Evolutionary conservation across 2,888 invertebrate genomes (phyloP), one percentile per base, ranked within the genome.

Genomic region (Leptopilina myrica): DNA sequence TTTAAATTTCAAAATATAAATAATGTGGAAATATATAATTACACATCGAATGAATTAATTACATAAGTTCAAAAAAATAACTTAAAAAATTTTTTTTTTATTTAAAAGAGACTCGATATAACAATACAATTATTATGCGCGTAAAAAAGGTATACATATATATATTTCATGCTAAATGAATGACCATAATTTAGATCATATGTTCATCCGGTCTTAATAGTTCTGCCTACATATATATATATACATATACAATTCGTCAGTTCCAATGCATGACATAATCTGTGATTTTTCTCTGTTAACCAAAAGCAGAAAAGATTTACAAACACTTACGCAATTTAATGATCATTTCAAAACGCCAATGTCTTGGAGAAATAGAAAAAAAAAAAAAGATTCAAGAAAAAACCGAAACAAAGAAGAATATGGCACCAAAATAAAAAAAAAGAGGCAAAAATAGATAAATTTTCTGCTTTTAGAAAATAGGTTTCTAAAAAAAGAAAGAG

Each of bases 201-300:
- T 69, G 53, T 56, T 33, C 33, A 69, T 69, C 69, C 53, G 49
- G 69, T 53, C n/a, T 62, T 56, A 69, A 69, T 69, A 53, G 69
- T 20, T 69, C 33, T 69, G 69, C 26, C 69, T 20, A 67, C 67
- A 53, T 49, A 49, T 11, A 1, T 20, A 49, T 49, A 11, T 49
- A 49, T 49, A 49, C 11, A 7, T 43, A 49, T 46, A 53, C 49
- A 46, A 67, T 67, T 67, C 49, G 67, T 67, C 67, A 67, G 49
- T 69, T 26, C 12, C 26, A 69, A 20, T 14, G 33, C 49, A 53
- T 53, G 69, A 53, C 56, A 69, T 67, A 26, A 67, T 46, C 67
- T 49, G 43, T 11, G 67, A 67, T 67, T 67, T 67, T 69, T 46
- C 20, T 53, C 26, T 69, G 62, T 15, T 46, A 67, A 69, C 49